Evolutionary conservation across 2,113 vertebrate species (phyloP).

Genomic region (Spilogale gracilis): DNA sequence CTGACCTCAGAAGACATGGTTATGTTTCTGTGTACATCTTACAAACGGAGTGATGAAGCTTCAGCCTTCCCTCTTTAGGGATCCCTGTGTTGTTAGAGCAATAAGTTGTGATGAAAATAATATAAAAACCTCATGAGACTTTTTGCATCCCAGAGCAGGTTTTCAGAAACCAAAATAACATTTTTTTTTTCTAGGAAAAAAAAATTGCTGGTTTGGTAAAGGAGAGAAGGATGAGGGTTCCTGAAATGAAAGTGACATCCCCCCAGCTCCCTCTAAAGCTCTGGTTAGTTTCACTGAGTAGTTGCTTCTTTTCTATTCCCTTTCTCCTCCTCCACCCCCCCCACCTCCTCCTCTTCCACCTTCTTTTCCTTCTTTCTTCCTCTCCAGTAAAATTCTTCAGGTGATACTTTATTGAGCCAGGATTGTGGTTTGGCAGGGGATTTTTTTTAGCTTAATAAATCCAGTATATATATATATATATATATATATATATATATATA

Average conservation of each 20-base stretch:
- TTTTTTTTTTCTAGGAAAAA: neutral
- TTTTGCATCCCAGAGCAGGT: neutral
- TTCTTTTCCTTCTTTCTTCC: neutral
- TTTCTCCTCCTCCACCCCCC: neutral
- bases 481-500: too few relatives aligned
- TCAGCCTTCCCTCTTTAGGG: neutral
- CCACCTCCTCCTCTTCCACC: neutral
- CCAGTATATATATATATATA: neutral
- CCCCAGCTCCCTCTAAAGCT: neutral
- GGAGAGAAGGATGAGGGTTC: neutral
- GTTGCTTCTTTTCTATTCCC: neutral
- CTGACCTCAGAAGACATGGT: rapidly evolving
- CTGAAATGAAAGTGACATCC: neutral
- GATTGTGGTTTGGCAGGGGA: neutral
- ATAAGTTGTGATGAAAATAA: neutral
- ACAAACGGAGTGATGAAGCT: neutral
- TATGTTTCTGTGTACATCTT: neutral
- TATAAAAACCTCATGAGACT: neutral
- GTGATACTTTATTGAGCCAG: neutral
- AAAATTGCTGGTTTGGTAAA: neutral
- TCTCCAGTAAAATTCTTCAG: neutral
- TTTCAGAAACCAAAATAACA: neutral
- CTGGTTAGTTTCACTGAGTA: neutral
- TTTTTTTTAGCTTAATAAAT: constrained; percentile 14
- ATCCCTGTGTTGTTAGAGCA: neutral